A percentile compares a stretch with the other conserved stretches of the same genome.
Conservation (phyloP, 2,888 invertebrate species). For the Drosophila mulleri region DNA sequence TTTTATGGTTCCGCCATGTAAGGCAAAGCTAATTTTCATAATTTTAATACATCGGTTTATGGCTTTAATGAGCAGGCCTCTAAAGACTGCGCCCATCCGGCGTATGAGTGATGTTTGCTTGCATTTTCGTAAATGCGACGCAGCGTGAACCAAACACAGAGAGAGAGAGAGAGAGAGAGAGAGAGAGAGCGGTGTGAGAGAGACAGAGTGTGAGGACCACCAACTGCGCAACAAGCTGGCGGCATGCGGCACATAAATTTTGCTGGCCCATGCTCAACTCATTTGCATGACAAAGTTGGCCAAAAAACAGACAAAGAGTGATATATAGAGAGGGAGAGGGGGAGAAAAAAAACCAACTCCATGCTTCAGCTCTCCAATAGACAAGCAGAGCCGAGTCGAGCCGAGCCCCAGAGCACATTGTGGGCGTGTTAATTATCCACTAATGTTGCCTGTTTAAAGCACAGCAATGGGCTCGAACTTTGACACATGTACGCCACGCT, state of each 20-base stretch:
- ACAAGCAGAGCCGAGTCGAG: neutral
- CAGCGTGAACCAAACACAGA: slow-evolving; percentile 58
- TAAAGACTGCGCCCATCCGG: slow-evolving; percentile 44
- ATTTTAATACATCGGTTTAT: slow-evolving; percentile 43
- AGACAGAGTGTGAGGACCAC: slow-evolving; percentile 53
- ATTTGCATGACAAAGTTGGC: slow-evolving; percentile 80
- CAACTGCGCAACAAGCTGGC: slow-evolving; percentile 59
- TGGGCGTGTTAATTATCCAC: slow-evolving; percentile 81
- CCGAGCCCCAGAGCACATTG: slow-evolving; percentile 28
- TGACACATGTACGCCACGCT: slow-evolving; percentile 61
- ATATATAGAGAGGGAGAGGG: no score
- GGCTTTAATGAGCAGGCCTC: slow-evolving; percentile 38
- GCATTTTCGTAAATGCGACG: slow-evolving; percentile 40
- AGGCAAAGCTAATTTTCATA: slow-evolving; percentile 44
- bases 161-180: neutral
- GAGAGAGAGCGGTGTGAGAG: neutral
- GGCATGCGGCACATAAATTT: slow-evolving; percentile 59
- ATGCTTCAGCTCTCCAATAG: slow-evolving; percentile 15
- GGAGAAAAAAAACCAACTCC: neutral
- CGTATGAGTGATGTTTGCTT: slow-evolving; percentile 64
- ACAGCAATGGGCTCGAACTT: slow-evolving; percentile 54
- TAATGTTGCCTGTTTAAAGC: slow-evolving; percentile 70
- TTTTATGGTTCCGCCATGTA: slow-evolving; percentile 32
- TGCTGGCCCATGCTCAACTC: slow-evolving; percentile 53
- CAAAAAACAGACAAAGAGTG: slow-evolving; percentile 50